Evolutionary conservation across 2,113 vertebrate genomes (phyloP).

Genomic region (Hippocampus guttulatus): DNA sequence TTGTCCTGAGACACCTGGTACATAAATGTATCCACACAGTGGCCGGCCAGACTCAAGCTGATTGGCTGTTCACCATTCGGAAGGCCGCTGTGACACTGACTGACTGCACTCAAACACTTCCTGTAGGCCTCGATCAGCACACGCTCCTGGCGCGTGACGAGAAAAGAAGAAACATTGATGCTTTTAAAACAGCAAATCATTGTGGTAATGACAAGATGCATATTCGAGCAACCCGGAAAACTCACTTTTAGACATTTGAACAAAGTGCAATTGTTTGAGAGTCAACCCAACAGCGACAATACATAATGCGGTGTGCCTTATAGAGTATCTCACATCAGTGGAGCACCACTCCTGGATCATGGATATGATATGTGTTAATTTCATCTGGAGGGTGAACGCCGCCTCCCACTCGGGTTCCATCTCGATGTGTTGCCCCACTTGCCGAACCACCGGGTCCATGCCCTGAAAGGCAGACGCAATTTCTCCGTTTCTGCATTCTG

Average conservation of each 20-base stretch:
- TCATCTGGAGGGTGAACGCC: conserved; percentile 96
- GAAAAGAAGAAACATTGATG: neutral
- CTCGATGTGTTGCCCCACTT: conserved; percentile 98
- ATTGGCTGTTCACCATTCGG: conserved; percentile 92
- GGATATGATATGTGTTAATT: conserved; percentile 92
- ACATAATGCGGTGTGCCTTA: neutral
- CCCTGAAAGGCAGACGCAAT: conserved; percentile 69
- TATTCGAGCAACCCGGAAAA: neutral
- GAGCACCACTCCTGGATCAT: conserved; percentile 98
- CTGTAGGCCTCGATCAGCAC: conserved; percentile 93
- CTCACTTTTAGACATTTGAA: no score
- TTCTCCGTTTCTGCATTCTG: neutral
- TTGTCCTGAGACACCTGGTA: conserved; percentile 97
- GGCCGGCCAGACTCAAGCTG: conserved; percentile 86
- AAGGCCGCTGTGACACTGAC: conserved; percentile 85
- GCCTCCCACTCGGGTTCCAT: conserved; percentile 99
- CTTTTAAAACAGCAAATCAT: neutral
- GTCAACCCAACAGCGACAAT: neutral
- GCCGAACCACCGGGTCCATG: conserved; percentile 95
- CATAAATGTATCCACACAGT: conserved; percentile 91
- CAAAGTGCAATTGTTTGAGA: no score
- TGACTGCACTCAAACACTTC: conserved; percentile 84
- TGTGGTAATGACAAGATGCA: neutral
- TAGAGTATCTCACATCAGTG: conserved; percentile 79
- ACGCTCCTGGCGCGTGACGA: conserved; percentile 74